Conservation (phyloP, 2,113 vertebrate genomes). For the Hyla sarda region DNA sequence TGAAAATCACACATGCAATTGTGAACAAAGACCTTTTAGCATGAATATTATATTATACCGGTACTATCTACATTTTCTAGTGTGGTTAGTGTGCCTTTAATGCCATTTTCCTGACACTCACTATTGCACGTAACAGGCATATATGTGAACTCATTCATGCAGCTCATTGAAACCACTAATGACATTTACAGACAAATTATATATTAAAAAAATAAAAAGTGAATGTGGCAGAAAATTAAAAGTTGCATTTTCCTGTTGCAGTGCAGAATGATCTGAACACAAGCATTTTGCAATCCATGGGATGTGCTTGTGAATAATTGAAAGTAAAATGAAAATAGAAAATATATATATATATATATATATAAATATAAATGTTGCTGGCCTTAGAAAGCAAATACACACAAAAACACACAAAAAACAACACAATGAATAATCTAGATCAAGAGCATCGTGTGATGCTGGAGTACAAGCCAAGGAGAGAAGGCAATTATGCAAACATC, state of each 20-base stretch:
- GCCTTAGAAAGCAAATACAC: slow-evolving; percentile 64
- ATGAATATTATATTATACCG: background rate
- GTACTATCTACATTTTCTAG: background rate
- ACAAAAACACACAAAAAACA: background rate
- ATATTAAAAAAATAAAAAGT: slow-evolving; percentile 58
- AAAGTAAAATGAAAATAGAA: slow-evolving; percentile 69
- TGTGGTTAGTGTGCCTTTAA: slow-evolving; percentile 35
- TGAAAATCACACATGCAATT: background rate
- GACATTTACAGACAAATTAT: slow-evolving; percentile 48
- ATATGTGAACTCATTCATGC: slow-evolving; percentile 67
- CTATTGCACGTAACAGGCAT: slow-evolving; percentile 7
- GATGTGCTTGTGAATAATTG: slow-evolving; percentile 70
- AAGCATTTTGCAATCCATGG: slow-evolving; percentile 81
- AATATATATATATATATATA: too few species aligned
- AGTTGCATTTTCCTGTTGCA: slow-evolving; percentile 69
- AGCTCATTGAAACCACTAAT: slow-evolving; percentile 66
- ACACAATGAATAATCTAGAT: slow-evolving; percentile 78
- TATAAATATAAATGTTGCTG: slow-evolving; percentile 74
- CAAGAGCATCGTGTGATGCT: slow-evolving; percentile 88
- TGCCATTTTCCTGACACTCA: slow-evolving; percentile 2
- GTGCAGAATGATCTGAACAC: slow-evolving; percentile 80
- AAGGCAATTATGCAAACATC: slow-evolving; percentile 98
- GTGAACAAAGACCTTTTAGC: background rate
- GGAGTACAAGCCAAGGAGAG: slow-evolving; percentile 92
- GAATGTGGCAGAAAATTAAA: slow-evolving; percentile 1